Percentiles rank a stretch among this genome's conserved stretches.
Conservation (phyloP, 2,888 invertebrate genomes). For the Tiliacea citrago region DNA sequence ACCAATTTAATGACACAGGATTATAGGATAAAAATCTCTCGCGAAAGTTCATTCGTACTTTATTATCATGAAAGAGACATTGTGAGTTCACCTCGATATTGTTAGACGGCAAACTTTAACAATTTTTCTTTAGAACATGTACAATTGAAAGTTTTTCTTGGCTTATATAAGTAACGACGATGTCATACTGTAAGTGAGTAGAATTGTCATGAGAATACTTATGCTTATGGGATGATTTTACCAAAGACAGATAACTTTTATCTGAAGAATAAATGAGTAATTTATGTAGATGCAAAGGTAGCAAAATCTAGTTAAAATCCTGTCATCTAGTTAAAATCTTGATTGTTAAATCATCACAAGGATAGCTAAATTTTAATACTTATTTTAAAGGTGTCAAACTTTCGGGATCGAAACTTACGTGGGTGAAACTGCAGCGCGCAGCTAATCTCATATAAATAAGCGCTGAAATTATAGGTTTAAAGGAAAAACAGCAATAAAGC, state of each 20-base stretch:
- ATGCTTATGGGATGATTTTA: neutral
- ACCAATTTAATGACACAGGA: constrained; percentile 66
- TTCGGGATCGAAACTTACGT: too few species aligned
- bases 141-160: constrained; percentile 75
- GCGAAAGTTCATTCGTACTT: constrained; percentile 52
- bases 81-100: constrained; percentile 70
- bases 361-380: too few species aligned
- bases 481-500: too few species aligned
- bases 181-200: constrained; percentile 41
- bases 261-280: neutral
- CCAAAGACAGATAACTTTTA: neutral
- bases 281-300: too few species aligned
- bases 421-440: too few species aligned
- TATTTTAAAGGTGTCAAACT: too few species aligned
- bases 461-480: too few species aligned
- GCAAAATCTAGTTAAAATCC: too few species aligned
- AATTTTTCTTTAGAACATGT: constrained; percentile 71
- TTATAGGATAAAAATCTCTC: constrained; percentile 60
- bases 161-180: constrained; percentile 70
- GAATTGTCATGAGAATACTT: constrained; percentile 53
- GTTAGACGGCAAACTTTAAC: constrained; percentile 73
- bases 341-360: too few species aligned
- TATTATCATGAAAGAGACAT: constrained; percentile 66
- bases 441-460: too few species aligned
- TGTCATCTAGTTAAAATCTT: too few species aligned